Conservation (phyloP, 2,888 invertebrate genomes). For the Scaptomyza flava region DNA sequence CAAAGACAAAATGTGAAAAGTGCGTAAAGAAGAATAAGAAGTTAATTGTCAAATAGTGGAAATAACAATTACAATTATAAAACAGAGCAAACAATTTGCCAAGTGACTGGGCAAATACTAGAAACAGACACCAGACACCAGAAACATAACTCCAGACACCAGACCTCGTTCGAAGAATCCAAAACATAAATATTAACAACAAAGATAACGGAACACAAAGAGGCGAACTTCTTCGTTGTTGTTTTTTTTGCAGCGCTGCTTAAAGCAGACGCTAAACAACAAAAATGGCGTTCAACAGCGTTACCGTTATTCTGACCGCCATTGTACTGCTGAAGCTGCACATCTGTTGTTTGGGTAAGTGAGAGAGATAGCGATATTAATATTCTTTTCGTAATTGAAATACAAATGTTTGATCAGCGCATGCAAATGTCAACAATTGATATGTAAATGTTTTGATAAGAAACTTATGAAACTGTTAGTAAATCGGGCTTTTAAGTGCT, state of each 20-base stretch:
- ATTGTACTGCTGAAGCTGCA: slow-evolving; percentile 44
- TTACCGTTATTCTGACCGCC: slow-evolving; percentile 40
- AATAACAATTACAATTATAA: slow-evolving; percentile 64
- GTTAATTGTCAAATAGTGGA: slow-evolving; percentile 61
- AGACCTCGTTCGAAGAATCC: slow-evolving; percentile 14
- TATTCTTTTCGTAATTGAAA: slow-evolving; percentile 32
- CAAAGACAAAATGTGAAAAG: slow-evolving; percentile 51
- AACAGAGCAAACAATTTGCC: slow-evolving; percentile 61
- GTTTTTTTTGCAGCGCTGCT: slow-evolving; percentile 28
- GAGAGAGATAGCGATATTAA: slow-evolving; percentile 13
- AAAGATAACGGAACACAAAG: slow-evolving; percentile 42
- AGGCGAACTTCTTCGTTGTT: slow-evolving; percentile 7
- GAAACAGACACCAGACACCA: slow-evolving; percentile 6
- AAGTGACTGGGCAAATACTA: slow-evolving; percentile 52
- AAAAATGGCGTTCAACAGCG: slow-evolving; percentile 51
- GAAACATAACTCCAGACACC: slow-evolving; percentile 8
- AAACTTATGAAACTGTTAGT: slow-evolving; percentile 16
- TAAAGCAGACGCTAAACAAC: slow-evolving; percentile 10
- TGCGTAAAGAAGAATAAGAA: slow-evolving; percentile 37
- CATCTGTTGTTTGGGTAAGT: slow-evolving; percentile 68
- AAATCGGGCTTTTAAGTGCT: slow-evolving; percentile 11
- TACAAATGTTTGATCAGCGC: slow-evolving; percentile 43
- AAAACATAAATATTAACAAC: slow-evolving; percentile 33
- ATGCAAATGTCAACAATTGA: slow-evolving; percentile 46
- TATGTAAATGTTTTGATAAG: slow-evolving; percentile 34